A percentile compares a stretch with the other conserved stretches of the same genome.
phyloP scores from a whole-genome alignment of 2,113 vertebrate species.

The Vimba vimba region DNA sequence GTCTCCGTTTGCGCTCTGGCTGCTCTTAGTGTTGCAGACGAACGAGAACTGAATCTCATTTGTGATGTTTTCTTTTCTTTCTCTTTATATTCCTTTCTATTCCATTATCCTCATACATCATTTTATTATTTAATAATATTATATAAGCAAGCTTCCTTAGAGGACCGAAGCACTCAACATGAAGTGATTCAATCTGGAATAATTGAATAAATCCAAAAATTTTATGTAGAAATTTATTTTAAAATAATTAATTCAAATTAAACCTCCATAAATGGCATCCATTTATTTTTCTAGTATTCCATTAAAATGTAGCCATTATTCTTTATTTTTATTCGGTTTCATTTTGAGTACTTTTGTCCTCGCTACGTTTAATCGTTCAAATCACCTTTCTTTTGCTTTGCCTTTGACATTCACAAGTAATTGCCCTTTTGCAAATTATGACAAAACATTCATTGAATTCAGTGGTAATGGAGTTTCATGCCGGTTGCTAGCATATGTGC shows the following conservation, averaged over 20 bases:
- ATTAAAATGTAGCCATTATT: neutral
- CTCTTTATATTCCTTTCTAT: neutral
- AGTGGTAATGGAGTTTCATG: neutral
- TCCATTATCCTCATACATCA: neutral
- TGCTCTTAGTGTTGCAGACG: neutral
- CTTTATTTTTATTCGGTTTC: neutral
- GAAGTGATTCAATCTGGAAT: neutral
- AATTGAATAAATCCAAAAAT: neutral
- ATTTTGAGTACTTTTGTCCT: neutral
- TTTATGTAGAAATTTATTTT: neutral
- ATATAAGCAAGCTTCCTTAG: neutral
- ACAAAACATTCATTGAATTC: neutral
- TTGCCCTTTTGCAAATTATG: conserved; percentile 26
- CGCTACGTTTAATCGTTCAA: neutral
- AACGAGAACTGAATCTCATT: neutral
- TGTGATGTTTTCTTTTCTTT: neutral
- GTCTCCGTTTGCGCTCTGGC: neutral
- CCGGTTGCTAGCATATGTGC: neutral
- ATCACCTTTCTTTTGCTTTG: neutral
- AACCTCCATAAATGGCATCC: neutral
- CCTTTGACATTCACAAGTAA: neutral
- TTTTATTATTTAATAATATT: neutral
- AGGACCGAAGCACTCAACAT: neutral
- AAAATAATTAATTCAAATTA: neutral
- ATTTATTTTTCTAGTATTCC: neutral